phyloP scores from a whole-genome alignment of 2,797 vertebrate genomes.

The Melanogrammus aeglefinus region DNA sequence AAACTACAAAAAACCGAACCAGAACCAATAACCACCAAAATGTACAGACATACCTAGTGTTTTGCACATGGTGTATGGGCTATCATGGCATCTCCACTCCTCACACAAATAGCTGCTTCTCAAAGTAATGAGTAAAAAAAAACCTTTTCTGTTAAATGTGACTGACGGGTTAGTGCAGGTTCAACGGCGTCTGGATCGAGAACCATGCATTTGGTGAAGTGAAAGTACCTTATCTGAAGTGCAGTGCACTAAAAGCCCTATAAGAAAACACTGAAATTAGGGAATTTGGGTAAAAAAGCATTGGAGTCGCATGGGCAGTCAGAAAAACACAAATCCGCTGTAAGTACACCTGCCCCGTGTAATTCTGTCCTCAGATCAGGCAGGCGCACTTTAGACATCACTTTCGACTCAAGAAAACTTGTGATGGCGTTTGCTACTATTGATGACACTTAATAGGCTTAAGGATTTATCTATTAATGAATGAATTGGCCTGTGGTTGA shows the following conservation, averaged over 20 bases:
- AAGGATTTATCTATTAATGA: too few species aligned
- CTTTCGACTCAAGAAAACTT: too few species aligned
- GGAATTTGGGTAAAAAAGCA: background rate
- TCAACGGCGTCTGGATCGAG: constrained; percentile 12
- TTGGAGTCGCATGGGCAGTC: background rate
- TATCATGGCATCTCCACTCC: background rate
- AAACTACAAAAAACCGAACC: constrained; percentile 11
- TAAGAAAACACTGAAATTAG: background rate
- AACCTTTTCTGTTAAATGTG: background rate
- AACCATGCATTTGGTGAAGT: background rate
- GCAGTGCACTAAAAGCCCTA: background rate
- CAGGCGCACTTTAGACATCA: background rate
- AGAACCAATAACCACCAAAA: constrained; percentile 17
- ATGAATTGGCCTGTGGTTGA: too few species aligned
- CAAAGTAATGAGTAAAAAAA: constrained; percentile 2
- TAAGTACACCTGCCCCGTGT: background rate
- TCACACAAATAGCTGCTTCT: constrained; percentile 8
- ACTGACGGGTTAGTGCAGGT: constrained; percentile 15
- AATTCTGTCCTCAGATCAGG: too few species aligned
- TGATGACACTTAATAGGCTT: too few species aligned
- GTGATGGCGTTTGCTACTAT: too few species aligned
- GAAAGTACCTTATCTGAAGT: background rate
- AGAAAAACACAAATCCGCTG: background rate
- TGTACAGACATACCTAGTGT: constrained; percentile 5
- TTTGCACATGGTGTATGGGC: constrained; percentile 1